phyloP scores from a whole-genome alignment of 2,888 invertebrate species.

The Ophraella communa region DNA sequence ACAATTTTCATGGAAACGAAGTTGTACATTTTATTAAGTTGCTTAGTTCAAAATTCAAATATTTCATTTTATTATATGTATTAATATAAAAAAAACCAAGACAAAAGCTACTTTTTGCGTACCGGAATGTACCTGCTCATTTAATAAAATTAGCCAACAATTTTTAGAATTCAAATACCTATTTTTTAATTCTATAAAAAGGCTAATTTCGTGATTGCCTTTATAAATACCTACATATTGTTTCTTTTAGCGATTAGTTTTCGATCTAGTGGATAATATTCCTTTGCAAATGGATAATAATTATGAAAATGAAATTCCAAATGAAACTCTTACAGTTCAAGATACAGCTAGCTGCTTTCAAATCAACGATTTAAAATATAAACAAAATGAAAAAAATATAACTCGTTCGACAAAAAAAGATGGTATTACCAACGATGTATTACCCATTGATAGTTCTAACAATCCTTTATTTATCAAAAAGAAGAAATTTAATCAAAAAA shows the following conservation, averaged over 20 bases:
- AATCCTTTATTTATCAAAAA: slow-evolving; percentile 7
- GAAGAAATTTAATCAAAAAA: slow-evolving; percentile 33
- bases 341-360: neutral
- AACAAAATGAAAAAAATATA: neutral
- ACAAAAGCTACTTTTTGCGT: too few species aligned
- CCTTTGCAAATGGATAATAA: neutral
- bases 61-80: too few species aligned
- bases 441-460: neutral
- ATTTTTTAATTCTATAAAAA: too few species aligned
- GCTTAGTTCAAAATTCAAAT: too few species aligned
- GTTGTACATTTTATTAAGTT: too few species aligned
- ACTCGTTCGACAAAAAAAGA: neutral
- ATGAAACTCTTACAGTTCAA: neutral
- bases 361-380: neutral
- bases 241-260: slow-evolving; percentile 52
- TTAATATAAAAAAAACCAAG: too few species aligned
- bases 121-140: too few species aligned
- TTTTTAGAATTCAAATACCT: too few species aligned
- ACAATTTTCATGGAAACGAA: too few species aligned
- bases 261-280: slow-evolving; percentile 53
- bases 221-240: neutral
- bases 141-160: too few species aligned
- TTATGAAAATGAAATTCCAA: neutral
- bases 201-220: too few species aligned
- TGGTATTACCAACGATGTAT: neutral